Evolutionary conservation across 1,140 invertebrate species (phyloP).

Genomic region (Neoseiulus cucumeris): DNA sequence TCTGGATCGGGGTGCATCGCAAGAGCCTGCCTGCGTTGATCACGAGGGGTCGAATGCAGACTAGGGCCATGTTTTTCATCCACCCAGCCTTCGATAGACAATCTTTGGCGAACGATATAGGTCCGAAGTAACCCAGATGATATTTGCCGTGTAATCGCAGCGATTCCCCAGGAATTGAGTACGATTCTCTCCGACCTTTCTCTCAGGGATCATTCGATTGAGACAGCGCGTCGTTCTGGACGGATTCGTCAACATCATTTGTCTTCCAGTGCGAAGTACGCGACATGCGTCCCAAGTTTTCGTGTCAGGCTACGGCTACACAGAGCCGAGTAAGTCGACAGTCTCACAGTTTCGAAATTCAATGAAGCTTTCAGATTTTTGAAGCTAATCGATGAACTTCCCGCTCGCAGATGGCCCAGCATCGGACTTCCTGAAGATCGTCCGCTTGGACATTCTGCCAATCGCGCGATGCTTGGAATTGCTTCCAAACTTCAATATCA

Average conservation of each 20-base stretch:
- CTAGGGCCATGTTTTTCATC: neutral
- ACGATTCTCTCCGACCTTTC: neutral
- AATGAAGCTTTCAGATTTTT: too few relatives aligned
- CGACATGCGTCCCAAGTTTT: neutral
- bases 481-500: neutral
- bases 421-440: neutral
- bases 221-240: conserved; percentile 2
- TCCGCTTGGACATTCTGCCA: neutral
- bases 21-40: conserved; percentile 1
- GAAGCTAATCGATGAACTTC: neutral
- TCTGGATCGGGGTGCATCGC: neutral
- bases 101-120: neutral
- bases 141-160: neutral
- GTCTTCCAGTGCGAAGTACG: neutral
- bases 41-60: neutral
- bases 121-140: neutral
- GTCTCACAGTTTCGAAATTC: too few relatives aligned
- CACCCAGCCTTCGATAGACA: neutral
- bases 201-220: neutral
- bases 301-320: neutral
- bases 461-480: neutral
- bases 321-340: neutral
- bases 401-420: neutral
- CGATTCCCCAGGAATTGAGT: neutral
- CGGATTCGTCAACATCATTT: neutral